Evolutionary conservation across 1,140 invertebrate genomes (phyloP), one percentile per base, ranked within the genome.

Genomic region (Cydia strobilella): DNA sequence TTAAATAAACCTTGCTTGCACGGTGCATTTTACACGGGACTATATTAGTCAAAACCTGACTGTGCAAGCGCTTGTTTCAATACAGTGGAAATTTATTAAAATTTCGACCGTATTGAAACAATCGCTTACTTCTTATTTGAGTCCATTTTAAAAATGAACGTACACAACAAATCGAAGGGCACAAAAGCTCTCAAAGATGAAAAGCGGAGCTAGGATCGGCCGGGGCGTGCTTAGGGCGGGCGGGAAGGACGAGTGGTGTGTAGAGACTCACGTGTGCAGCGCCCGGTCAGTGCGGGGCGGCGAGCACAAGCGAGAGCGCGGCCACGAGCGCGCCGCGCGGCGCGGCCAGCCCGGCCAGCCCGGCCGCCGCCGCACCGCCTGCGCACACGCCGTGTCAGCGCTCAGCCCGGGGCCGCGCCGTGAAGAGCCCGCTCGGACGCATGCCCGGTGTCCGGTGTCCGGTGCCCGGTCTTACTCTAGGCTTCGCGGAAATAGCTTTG

Each of bases 331-430:
- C 86, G 84, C 80, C 87, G 88, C 79, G 80, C 86, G 85, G 85
- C 80, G 85, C 84, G 83, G 80, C 85, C 79, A 82, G 84, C 79
- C 82, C 84, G 83, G 80, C 85, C 79, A 82, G 84, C 79, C 82
- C 66, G 62, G 48, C 77, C 83, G 81, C 85, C 84, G 79, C 85
- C 84, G 86, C 89, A 79, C 82, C 89, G 87, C 90, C 90, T 90
- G 89, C 90, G 88, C 88, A 89, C 88, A 88, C 84, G 84, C 88
- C 82, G 81, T 86, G 95, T 98, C 45, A 95, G 94, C 54, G 54
- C 54, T 59, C 54, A 59, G 54, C 54, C 54, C 54, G 54, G 54
- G 54, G 9, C 54, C 54, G 54, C 54, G 54, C 54, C 54, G 20
- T 3, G 4, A 10, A 1, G 18, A 23, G 20, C 83, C 94, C 96